Evolutionary conservation across 1,140 invertebrate species (phyloP).

Genomic region (Asobara japonica): DNA sequence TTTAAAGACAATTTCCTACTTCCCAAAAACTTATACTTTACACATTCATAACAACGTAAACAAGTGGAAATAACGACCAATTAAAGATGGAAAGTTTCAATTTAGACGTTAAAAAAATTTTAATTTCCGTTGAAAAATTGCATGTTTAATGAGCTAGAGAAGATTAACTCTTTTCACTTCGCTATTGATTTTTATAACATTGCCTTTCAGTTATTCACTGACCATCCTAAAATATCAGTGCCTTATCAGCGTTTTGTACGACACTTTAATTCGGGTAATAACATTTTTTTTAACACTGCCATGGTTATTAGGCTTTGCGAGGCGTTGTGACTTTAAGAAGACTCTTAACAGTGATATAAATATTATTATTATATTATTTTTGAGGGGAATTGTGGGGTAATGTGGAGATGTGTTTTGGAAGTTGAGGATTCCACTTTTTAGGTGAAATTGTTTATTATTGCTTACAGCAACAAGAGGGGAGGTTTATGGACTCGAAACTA

Average conservation of each 20-base stretch:
- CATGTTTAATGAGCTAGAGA: no score
- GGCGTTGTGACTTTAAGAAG: constrained; percentile 14
- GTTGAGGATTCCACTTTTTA: not conserved
- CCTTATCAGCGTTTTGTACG: not conserved
- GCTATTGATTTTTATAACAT: constrained; percentile 32
- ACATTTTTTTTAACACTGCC: constrained; percentile 11
- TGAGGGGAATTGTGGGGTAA: not conserved
- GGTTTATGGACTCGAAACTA: not conserved
- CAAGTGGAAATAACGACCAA: no score
- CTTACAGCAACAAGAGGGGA: not conserved
- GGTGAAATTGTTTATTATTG: not conserved
- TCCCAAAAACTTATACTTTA: no score
- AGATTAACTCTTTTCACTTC: no score
- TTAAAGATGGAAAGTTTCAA: no score
- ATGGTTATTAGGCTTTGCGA: not conserved
- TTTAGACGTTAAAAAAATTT: no score
- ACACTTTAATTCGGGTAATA: not conserved
- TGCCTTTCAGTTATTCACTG: not conserved
- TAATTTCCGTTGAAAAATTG: no score
- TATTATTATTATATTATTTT: not conserved
- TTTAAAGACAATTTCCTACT: no score
- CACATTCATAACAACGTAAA: no score
- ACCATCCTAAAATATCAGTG: not conserved
- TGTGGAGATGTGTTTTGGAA: not conserved
- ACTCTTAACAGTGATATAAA: constrained; percentile 13